phyloP scores from a whole-genome alignment of 2,888 invertebrate species.

The Serrognathus titanus region DNA sequence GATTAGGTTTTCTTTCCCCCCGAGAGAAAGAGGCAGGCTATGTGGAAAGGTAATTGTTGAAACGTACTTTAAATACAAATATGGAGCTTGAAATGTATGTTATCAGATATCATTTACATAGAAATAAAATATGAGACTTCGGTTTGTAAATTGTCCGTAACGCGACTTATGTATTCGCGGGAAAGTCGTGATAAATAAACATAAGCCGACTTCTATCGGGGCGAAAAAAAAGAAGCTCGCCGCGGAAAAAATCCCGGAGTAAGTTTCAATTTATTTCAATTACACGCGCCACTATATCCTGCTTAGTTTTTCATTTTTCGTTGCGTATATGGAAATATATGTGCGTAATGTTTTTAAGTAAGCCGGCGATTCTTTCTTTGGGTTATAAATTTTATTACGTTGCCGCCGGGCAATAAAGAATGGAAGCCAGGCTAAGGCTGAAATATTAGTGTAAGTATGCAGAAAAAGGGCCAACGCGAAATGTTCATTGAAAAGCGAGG shows the following conservation, averaged over 20 bases:
- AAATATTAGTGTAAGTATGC: too few species aligned
- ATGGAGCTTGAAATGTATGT: slow-evolving; percentile 21
- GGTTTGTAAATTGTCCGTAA: background rate
- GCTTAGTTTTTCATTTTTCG: slow-evolving; percentile 9
- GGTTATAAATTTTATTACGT: too few species aligned
- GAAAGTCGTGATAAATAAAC: too few species aligned
- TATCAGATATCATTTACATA: slow-evolving; percentile 30
- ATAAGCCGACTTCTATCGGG: too few species aligned
- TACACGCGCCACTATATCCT: slow-evolving; percentile 25
- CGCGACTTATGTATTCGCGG: too few species aligned
- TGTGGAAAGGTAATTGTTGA: slow-evolving; percentile 20
- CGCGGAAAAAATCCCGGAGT: background rate
- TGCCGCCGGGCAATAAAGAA: too few species aligned
- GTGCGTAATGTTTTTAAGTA: background rate
- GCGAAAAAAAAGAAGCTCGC: too few species aligned
- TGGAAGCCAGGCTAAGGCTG: too few species aligned
- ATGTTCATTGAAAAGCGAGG: background rate
- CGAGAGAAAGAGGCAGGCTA: slow-evolving; percentile 10
- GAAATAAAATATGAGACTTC: slow-evolving; percentile 25
- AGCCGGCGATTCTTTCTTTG: background rate
- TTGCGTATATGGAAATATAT: background rate
- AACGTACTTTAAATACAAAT: slow-evolving; percentile 25
- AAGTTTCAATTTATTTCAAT: slow-evolving; percentile 28
- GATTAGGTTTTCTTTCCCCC: slow-evolving; percentile 8
- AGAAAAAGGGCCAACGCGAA: too few species aligned